phyloP scores from a whole-genome alignment of 2,888 invertebrate genomes.

The Oscheius sp. region DNA sequence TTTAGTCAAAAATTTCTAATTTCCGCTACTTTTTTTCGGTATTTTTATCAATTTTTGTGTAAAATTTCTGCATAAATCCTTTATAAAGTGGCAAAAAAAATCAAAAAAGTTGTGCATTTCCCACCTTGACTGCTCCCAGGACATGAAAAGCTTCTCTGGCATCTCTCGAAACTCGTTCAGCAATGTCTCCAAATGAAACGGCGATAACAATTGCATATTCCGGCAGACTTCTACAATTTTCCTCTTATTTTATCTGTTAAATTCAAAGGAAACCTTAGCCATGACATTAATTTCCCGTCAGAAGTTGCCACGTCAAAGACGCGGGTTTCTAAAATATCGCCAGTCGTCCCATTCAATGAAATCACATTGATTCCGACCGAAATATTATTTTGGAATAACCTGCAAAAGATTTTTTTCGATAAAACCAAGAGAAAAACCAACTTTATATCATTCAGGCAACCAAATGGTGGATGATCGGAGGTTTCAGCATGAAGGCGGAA shows the following conservation, averaged over 20 bases:
- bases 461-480: constrained; percentile 51
- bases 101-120: neutral
- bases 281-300: constrained; percentile 57
- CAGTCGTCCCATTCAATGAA: constrained; percentile 75
- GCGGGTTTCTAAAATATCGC: constrained; percentile 69
- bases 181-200: constrained; percentile 61
- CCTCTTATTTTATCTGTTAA: no score
- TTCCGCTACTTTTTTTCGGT: no score
- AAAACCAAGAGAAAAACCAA: constrained; percentile 11
- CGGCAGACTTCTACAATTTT: constrained; percentile 37
- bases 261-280: constrained; percentile 46
- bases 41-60: neutral
- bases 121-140: constrained; percentile 46
- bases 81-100: no score
- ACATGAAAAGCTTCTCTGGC: constrained; percentile 47
- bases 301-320: constrained; percentile 57
- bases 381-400: constrained; percentile 44
- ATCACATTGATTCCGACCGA: constrained; percentile 76
- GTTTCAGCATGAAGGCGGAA: constrained; percentile 57
- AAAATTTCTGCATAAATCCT: no score
- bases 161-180: constrained; percentile 55
- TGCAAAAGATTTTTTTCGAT: constrained; percentile 10
- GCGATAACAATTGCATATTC: constrained; percentile 47
- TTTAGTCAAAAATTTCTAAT: no score
- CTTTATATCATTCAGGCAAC: constrained; percentile 60